Percentiles rank a stretch among this genome's conserved stretches.
Evolutionary conservation across 1,140 invertebrate species (phyloP).

Genomic region (Centruroides vittatus): DNA sequence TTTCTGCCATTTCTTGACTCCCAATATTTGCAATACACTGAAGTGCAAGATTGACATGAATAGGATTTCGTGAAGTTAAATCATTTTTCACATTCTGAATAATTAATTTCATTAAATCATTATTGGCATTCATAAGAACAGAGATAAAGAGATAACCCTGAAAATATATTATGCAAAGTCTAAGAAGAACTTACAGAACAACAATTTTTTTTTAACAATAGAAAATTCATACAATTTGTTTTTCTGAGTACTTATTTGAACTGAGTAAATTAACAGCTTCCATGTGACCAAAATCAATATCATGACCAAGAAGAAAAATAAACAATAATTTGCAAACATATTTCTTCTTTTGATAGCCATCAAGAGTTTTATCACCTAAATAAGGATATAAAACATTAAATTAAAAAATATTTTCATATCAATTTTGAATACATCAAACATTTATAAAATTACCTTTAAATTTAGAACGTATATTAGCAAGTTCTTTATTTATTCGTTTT

Average conservation of each 20-base stretch:
- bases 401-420: too few relatives aligned
- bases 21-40: slow-evolving; percentile 99
- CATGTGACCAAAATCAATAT: slow-evolving; percentile 99
- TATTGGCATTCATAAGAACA: slow-evolving; percentile 98
- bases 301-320: slow-evolving; percentile 96
- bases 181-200: not conserved
- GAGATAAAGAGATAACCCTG: slow-evolving; percentile 38
- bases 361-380: slow-evolving; percentile 88
- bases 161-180: not conserved
- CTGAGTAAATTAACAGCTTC: slow-evolving; percentile 99
- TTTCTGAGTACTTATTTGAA: slow-evolving; percentile 99
- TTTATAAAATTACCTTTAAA: slow-evolving; percentile 64
- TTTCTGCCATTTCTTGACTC: slow-evolving; percentile 98
- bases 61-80: slow-evolving; percentile 87
- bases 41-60: slow-evolving; percentile 96
- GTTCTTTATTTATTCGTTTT: slow-evolving; percentile 98
- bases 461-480: slow-evolving; percentile 98
- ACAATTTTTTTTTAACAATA: not conserved
- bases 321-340: slow-evolving; percentile 99
- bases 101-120: slow-evolving; percentile 96
- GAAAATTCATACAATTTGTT: slow-evolving; percentile 85
- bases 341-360: slow-evolving; percentile 99
- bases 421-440: not conserved
- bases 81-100: slow-evolving; percentile 99
- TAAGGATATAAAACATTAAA: not conserved